These are phyloP conservation scores for Varanus komodoensis DNA, from an alignment of 2,113 vertebrate species.

Conservation along the genomic window DNA sequence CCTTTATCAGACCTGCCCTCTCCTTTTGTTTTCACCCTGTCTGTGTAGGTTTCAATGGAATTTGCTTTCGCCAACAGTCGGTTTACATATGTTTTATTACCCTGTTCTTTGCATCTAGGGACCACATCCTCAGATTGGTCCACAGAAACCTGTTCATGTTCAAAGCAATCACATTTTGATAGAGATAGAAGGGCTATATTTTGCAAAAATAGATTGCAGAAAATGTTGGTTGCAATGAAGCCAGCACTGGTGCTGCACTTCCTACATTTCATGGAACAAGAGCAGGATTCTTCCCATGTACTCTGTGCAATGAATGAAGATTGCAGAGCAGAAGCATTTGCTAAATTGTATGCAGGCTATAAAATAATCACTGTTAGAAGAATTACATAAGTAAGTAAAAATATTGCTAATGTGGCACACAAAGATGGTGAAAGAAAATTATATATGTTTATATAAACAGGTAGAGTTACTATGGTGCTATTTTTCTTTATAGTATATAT, in stretches of 20 bases:
- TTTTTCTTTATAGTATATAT: slow-evolving; percentile 28
- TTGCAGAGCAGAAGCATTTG: not conserved
- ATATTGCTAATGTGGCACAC: slow-evolving; percentile 21
- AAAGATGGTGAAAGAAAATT: slow-evolving; percentile 37
- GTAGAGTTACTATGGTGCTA: slow-evolving; percentile 14
- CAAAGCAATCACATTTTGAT: not conserved
- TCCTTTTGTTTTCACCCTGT: not conserved
- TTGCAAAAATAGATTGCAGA: not conserved
- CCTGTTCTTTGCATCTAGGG: not conserved
- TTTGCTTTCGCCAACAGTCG: not conserved
- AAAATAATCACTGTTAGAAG: slow-evolving; percentile 29
- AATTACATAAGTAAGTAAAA: slow-evolving; percentile 35
- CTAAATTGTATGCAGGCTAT: slow-evolving; percentile 20
- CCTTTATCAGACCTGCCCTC: not conserved
- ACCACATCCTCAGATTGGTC: not conserved
- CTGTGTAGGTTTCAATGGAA: not conserved
- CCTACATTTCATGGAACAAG: not conserved
- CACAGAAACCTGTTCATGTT: not conserved
- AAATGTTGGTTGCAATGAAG: slow-evolving; percentile 5
- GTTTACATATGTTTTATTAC: not conserved
- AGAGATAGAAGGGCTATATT: not conserved
- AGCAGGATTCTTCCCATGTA: not conserved
- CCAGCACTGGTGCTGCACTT: not conserved
- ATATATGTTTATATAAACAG: slow-evolving; percentile 42
- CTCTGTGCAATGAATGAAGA: not conserved